Evolutionary conservation across 2,797 vertebrate genomes (phyloP).

Genomic region (Poeciliopsis turneri): DNA sequence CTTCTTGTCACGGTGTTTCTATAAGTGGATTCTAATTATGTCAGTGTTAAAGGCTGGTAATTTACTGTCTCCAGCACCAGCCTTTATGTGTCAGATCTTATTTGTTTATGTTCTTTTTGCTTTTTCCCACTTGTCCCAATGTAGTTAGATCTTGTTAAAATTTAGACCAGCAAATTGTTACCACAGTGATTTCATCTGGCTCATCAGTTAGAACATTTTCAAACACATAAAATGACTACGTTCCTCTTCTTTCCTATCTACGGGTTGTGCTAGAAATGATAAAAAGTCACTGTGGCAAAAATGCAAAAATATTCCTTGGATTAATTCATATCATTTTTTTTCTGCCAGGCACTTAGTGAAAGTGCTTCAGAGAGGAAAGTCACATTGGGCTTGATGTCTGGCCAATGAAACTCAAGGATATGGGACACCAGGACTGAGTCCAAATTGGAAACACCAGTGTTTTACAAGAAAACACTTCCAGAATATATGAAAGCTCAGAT

Average conservation of each 20-base stretch:
- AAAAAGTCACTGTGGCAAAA: constrained; percentile 23
- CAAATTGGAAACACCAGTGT: constrained; percentile 25
- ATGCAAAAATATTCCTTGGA: constrained; percentile 21
- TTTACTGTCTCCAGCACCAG: neutral
- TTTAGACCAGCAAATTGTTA: neutral
- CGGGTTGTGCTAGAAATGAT: constrained; percentile 37
- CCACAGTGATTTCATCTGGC: constrained; percentile 30
- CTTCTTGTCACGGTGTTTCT: neutral
- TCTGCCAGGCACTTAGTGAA: constrained; percentile 35
- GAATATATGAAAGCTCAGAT: constrained; percentile 17
- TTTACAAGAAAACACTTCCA: constrained; percentile 23
- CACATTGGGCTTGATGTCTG: constrained; percentile 41
- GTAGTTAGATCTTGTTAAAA: neutral
- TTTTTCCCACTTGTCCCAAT: neutral
- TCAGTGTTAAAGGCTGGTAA: neutral
- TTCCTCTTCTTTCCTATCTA: constrained; percentile 31
- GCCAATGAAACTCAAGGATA: constrained; percentile 45
- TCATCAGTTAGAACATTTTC: constrained; percentile 40
- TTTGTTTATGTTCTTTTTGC: too few species aligned
- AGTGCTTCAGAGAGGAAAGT: constrained; percentile 43
- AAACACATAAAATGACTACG: constrained; percentile 37
- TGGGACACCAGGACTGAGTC: constrained; percentile 13
- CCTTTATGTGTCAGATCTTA: neutral
- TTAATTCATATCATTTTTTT: constrained; percentile 32
- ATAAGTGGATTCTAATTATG: neutral